Base-by-base conservation (phyloP, 2,888 invertebrate species). In the Synanthedon andrenaeformis region DNA sequence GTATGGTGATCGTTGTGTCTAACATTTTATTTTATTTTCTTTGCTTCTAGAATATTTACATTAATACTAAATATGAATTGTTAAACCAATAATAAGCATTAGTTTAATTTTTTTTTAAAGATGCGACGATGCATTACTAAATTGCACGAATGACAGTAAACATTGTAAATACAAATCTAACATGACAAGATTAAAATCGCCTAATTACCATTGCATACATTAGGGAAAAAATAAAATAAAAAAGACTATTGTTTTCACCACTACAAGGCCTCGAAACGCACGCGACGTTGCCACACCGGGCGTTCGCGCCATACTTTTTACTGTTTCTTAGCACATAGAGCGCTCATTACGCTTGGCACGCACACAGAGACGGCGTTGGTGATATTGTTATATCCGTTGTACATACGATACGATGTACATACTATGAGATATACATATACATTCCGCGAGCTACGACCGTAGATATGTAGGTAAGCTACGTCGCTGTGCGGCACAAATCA, bases 241-340 rank as follows among this genome's bases (percentile, higher is more conserved):
- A 74, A 76, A 72, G 72, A 70, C 73, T 75, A 85, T 86, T 86
- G 85, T 85, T 85, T 83, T 85, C 82, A 80, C 80, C 72, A 75
- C 70, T 70, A 72, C 79, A 69, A 74, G 79, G 80, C 79, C 76
- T 76, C 82, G 64, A 67, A 77, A 77, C 78, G 78, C 75, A 74
- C 70, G 82, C 84, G 74, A 70, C 72, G 85, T 85, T 87, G 86
- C 84, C 87, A 72, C 71, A 72, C 76, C 60, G 79, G 72, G 74
- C 81, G 75, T 79, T 79, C 84, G 84, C 86, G 86, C 87, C 86
- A 83, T 88, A 89, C 89, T 89, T 89, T 89, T 89, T 88, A 88
- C 88, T 89, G 89, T 89, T 89, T 86, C 88, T 88, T 82, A 79
- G 80, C 81, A 84, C 83, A 86, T 86, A 88, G 85, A 82, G 72